Evolutionary conservation across 1,140 invertebrate genomes (phyloP).

Genomic region (Leguminivora glycinivorella): DNA sequence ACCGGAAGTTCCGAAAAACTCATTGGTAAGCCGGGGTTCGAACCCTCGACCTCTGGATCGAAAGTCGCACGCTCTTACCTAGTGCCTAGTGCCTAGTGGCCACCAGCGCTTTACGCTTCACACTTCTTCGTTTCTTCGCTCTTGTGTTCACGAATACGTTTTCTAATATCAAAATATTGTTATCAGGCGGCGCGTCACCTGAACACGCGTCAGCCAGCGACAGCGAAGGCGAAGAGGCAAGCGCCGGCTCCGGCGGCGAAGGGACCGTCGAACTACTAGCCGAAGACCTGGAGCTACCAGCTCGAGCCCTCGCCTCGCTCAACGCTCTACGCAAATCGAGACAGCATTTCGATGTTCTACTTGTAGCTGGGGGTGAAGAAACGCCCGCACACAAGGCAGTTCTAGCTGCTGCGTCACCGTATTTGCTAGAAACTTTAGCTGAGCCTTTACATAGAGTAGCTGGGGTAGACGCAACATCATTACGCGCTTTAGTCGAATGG

Average conservation of each 20-base stretch:
- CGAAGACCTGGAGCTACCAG: conserved; percentile 77
- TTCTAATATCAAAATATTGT: no score
- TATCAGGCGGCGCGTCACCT: conserved; percentile 15
- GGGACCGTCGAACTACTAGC: conserved; percentile 41
- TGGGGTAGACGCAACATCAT: conserved; percentile 76
- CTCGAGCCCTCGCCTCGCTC: conserved; percentile 81
- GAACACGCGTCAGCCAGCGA: conserved; percentile 34
- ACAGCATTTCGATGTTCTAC: conserved; percentile 89
- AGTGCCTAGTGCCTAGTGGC: no score
- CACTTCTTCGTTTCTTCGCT: no score
- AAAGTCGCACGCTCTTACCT: no score
- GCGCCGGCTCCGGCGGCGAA: conserved; percentile 19
- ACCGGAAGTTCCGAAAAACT: no score
- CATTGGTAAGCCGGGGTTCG: no score
- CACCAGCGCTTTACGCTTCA: no score
- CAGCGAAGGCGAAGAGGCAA: conserved; percentile 48
- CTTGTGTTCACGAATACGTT: no score
- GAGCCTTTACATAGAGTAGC: conserved; percentile 45
- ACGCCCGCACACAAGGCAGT: conserved; percentile 88
- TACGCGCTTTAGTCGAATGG: conserved; percentile 88
- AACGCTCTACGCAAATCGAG: conserved; percentile 88
- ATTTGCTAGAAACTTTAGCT: conserved; percentile 89
- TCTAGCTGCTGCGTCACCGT: conserved; percentile 86
- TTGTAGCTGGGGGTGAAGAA: conserved; percentile 87
- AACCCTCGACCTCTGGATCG: no score